Evolutionary conservation across 2,797 vertebrate genomes (phyloP).

Genomic region (Melanotaenia pygmaea): DNA sequence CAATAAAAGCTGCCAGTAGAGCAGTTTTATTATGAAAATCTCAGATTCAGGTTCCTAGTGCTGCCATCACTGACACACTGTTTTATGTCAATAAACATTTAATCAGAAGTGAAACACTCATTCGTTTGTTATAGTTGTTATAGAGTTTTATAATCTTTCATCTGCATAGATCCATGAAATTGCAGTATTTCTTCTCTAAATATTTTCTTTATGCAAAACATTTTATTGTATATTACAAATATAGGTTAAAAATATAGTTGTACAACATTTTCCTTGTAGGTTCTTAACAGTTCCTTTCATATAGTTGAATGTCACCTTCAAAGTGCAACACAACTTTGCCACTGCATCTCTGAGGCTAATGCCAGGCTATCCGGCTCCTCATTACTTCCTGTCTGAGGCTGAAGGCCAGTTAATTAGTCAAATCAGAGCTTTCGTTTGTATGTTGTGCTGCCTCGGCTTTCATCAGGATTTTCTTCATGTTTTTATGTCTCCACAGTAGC

Average conservation of each 20-base stretch:
- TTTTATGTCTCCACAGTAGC: too few relatives aligned
- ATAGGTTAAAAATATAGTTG: background rate
- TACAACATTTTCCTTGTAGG: slow-evolving; percentile 18
- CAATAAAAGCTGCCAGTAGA: slow-evolving; percentile 37
- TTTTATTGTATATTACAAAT: too few relatives aligned
- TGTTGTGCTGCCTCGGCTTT: slow-evolving; percentile 3
- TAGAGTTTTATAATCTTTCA: slow-evolving; percentile 47
- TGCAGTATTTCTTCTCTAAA: too few relatives aligned
- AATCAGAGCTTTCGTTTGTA: slow-evolving; percentile 45
- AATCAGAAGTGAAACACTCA: slow-evolving; percentile 53
- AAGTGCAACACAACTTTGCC: slow-evolving; percentile 52
- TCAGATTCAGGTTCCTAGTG: slow-evolving; percentile 29
- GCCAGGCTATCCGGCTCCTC: slow-evolving; percentile 55
- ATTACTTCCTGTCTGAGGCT: slow-evolving; percentile 56
- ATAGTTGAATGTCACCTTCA: slow-evolving; percentile 40
- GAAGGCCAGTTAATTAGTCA: slow-evolving; percentile 60
- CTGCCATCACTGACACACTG: slow-evolving; percentile 48
- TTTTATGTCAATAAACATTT: slow-evolving; percentile 64
- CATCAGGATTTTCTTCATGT: background rate
- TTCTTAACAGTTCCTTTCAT: slow-evolving; percentile 26
- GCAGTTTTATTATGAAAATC: slow-evolving; percentile 46
- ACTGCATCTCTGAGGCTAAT: slow-evolving; percentile 60
- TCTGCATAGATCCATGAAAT: slow-evolving; percentile 12
- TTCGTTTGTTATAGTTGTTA: slow-evolving; percentile 26
- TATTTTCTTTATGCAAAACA: too few relatives aligned